Percentiles rank a stretch among this genome's conserved stretches.
Evolutionary conservation across 2,797 vertebrate genomes (phyloP).

Genomic region (Molossus alvarezi): DNA sequence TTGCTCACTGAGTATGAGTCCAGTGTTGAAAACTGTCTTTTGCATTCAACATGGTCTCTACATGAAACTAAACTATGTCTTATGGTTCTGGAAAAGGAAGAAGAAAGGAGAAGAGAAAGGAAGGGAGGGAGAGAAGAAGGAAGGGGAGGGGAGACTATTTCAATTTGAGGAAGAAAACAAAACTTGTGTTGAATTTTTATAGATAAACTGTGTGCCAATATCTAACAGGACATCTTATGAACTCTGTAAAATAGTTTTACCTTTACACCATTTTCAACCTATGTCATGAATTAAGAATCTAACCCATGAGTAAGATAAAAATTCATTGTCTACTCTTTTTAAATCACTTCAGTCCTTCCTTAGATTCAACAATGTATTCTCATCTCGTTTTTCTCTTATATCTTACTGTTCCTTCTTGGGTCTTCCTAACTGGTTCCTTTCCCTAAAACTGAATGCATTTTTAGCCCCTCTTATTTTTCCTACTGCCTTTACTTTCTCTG

Average conservation of each 20-base stretch:
- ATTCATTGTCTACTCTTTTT: background rate
- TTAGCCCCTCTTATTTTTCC: background rate
- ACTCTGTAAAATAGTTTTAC: slow-evolving; percentile 14
- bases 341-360: slow-evolving; percentile 23
- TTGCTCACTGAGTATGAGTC: background rate
- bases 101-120: too few species aligned
- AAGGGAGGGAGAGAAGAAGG: fast-evolving
- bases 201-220: background rate
- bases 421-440: background rate
- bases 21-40: background rate
- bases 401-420: background rate
- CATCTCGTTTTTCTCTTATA: background rate
- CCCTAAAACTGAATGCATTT: slow-evolving; percentile 4
- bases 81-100: background rate
- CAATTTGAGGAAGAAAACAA: background rate
- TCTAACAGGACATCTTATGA: background rate
- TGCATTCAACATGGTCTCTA: background rate
- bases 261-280: background rate
- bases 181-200: slow-evolving; percentile 33
- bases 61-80: background rate
- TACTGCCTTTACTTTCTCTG: background rate
- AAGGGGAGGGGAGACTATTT: background rate
- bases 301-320: slow-evolving; percentile 1
- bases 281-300: background rate
- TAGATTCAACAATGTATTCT: background rate